Evolutionary conservation across 2,888 invertebrate genomes (phyloP).

Genomic region (Hermodice carunculata): DNA sequence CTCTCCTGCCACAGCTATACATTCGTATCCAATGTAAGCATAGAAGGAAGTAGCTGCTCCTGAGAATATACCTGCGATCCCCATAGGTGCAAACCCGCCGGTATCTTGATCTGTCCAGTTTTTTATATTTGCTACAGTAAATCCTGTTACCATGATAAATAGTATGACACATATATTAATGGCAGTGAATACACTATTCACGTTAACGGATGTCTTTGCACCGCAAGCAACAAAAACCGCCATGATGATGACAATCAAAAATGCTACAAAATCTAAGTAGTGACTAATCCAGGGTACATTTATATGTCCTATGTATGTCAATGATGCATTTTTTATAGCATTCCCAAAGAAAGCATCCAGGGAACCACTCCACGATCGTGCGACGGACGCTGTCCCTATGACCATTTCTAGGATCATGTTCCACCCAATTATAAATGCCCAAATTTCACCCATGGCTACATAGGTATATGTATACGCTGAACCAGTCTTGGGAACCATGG

Average conservation of each 20-base stretch:
- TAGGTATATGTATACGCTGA: no score
- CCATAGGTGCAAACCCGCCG: not conserved
- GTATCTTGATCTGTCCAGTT: not conserved
- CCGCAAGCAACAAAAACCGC: conserved; percentile 52
- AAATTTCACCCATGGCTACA: no score
- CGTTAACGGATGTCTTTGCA: conserved; percentile 65
- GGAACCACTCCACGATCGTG: conserved; percentile 70
- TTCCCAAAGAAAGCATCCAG: conserved; percentile 58
- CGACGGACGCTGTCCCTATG: conserved; percentile 57
- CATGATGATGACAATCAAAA: conserved; percentile 66
- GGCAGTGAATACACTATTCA: conserved; percentile 65
- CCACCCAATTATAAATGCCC: no score
- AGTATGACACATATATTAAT: conserved; percentile 64
- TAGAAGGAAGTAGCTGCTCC: not conserved
- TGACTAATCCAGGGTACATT: conserved; percentile 39
- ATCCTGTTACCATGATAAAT: conserved; percentile 59
- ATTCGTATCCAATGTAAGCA: not conserved
- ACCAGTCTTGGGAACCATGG: no score
- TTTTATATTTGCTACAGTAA: not conserved
- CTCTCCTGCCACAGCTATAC: not conserved
- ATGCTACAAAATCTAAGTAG: conserved; percentile 69
- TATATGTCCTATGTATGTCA: conserved; percentile 42
- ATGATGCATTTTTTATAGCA: conserved; percentile 49
- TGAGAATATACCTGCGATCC: not conserved
- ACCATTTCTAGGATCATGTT: no score